Conservation (phyloP, 2,113 vertebrate species). For the Chunga burmeisteri region DNA sequence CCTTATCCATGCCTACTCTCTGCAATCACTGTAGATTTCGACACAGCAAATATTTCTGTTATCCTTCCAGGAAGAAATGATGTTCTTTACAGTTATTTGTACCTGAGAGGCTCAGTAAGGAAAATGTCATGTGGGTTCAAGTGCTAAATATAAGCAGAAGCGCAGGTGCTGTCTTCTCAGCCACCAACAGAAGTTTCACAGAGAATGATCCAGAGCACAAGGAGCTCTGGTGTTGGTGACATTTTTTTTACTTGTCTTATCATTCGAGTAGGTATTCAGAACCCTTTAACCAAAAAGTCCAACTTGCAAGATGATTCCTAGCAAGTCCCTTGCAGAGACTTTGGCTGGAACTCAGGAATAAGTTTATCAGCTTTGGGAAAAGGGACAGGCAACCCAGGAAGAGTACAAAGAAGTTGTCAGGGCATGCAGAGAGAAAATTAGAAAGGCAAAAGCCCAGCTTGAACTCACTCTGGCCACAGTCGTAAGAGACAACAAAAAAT, state of each 20-base stretch:
- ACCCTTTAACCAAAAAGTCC: neutral
- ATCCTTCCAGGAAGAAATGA: neutral
- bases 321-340: neutral
- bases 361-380: too few relatives aligned
- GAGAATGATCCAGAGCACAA: neutral
- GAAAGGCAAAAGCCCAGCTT: too few relatives aligned
- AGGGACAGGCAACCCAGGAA: too few relatives aligned
- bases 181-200: neutral
- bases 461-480: too few relatives aligned
- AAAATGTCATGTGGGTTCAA: accelerated
- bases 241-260: neutral
- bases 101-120: neutral
- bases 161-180: neutral
- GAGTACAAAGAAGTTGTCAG: too few relatives aligned
- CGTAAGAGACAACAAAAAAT: too few relatives aligned
- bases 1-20: neutral
- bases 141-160: neutral
- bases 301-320: neutral
- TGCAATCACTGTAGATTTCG: neutral
- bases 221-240: neutral
- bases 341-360: too few relatives aligned
- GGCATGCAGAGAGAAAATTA: too few relatives aligned
- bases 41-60: neutral
- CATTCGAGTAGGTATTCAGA: neutral
- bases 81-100: neutral